These are phyloP conservation scores for Trachurus trachurus DNA, from an alignment of 2,797 vertebrate genomes.

Conservation along the genomic window DNA sequence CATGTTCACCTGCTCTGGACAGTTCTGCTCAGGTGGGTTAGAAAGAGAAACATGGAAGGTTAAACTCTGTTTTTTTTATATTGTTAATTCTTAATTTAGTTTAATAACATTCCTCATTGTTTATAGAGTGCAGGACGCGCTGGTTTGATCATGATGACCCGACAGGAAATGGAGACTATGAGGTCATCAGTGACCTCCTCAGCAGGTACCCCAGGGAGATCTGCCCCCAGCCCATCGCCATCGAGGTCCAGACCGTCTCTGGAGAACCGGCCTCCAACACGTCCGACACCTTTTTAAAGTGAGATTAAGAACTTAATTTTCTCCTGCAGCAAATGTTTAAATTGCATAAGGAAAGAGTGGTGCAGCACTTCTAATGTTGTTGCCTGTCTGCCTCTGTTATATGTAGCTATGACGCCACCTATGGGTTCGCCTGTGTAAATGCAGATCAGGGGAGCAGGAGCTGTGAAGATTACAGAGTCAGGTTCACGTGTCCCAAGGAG, in stretches of 20 bases:
- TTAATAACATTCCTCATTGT: neutral
- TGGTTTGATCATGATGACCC: constrained; percentile 76
- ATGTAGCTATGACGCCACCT: constrained; percentile 61
- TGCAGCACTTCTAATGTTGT: neutral
- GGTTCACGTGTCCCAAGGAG: constrained; percentile 67
- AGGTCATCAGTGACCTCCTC: constrained; percentile 64
- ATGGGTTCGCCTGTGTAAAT: constrained; percentile 66
- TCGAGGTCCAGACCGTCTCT: constrained; percentile 67
- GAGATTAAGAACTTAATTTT: neutral
- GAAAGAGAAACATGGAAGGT: neutral
- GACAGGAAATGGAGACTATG: constrained; percentile 65
- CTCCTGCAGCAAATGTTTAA: neutral
- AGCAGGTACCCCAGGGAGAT: constrained; percentile 53
- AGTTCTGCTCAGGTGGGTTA: constrained; percentile 68
- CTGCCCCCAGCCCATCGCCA: constrained; percentile 62
- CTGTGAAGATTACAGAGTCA: constrained; percentile 66
- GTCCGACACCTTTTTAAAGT: constrained; percentile 58
- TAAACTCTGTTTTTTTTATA: neutral
- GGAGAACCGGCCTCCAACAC: constrained; percentile 58
- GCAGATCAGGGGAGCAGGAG: constrained; percentile 45
- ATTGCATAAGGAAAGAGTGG: neutral
- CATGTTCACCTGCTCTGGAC: constrained; percentile 68
- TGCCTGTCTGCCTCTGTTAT: too few species aligned
- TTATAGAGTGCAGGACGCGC: constrained; percentile 63
- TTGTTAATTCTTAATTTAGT: neutral